phyloP scores from a whole-genome alignment of 2,888 invertebrate genomes.

The Lysandra bellargus region DNA sequence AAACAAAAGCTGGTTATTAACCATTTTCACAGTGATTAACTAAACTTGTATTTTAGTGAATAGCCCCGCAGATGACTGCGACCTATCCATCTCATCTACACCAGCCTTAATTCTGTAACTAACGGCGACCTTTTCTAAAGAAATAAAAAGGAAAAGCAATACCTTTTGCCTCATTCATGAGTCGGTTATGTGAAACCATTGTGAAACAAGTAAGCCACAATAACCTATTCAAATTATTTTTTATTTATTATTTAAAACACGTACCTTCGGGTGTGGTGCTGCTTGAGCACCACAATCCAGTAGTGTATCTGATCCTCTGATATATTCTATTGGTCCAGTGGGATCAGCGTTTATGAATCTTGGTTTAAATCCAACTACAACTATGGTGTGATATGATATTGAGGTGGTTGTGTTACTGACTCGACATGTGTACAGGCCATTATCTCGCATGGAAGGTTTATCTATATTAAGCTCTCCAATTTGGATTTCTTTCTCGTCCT shows the following conservation, averaged over 20 bases:
- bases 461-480: conserved; percentile 25
- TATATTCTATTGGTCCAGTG: conserved; percentile 21
- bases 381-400: conserved; percentile 24
- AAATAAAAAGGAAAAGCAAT: background rate
- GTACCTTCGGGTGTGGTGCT: conserved; percentile 32
- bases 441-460: conserved; percentile 16
- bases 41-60: no score
- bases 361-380: conserved; percentile 31
- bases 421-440: conserved; percentile 34
- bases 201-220: background rate
- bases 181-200: background rate
- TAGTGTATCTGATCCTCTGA: conserved; percentile 21
- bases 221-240: background rate
- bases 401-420: conserved; percentile 20
- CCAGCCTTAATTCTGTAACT: no score
- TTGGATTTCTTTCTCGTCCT: conserved; percentile 32
- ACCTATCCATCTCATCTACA: no score
- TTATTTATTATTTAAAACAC: background rate
- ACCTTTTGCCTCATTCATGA: background rate
- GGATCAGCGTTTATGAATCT: conserved; percentile 15
- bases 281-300: conserved; percentile 35
- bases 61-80: no score
- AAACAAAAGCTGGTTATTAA: no score
- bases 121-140: background rate
- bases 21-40: no score